Evolutionary conservation across 1,140 invertebrate genomes (phyloP).

Genomic region (Temnothorax curvispinosus): DNA sequence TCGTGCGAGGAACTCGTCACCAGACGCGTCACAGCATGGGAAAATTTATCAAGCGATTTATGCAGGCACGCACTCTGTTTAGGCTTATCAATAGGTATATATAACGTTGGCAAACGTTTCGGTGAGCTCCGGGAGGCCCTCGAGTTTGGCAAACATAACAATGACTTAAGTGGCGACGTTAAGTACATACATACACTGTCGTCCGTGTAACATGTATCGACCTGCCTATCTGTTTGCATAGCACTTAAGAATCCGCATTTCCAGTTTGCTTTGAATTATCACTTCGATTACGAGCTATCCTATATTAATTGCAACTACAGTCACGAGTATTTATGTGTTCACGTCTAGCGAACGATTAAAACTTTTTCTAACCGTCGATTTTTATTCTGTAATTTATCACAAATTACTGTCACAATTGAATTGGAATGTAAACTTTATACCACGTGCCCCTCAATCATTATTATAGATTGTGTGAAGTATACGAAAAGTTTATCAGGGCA

Average conservation of each 20-base stretch:
- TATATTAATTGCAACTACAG: not conserved
- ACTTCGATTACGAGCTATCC: not conserved
- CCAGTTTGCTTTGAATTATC: constrained; percentile 3
- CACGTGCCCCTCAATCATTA: not conserved
- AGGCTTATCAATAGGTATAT: constrained; percentile 66
- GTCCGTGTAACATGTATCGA: not conserved
- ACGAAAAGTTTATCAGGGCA: not conserved
- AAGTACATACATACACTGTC: constrained; percentile 35
- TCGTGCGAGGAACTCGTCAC: not conserved
- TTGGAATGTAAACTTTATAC: not conserved
- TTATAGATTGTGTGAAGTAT: not conserved
- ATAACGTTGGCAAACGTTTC: constrained; percentile 56
- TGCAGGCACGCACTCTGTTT: not conserved
- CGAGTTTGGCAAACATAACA: constrained; percentile 55
- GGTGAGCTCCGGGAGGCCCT: constrained; percentile 36
- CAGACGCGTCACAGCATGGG: too few species aligned
- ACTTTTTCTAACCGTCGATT: not conserved
- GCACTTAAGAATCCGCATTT: constrained; percentile 27
- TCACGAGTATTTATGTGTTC: not conserved
- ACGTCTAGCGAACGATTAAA: not conserved
- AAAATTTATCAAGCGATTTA: constrained; percentile 1
- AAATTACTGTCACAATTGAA: not conserved
- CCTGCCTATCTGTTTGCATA: not conserved
- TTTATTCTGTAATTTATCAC: not conserved
- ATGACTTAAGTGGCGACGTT: constrained; percentile 10